Evolutionary conservation across 2,797 vertebrate species (phyloP).

Genomic region (Ispidina lecontei): DNA sequence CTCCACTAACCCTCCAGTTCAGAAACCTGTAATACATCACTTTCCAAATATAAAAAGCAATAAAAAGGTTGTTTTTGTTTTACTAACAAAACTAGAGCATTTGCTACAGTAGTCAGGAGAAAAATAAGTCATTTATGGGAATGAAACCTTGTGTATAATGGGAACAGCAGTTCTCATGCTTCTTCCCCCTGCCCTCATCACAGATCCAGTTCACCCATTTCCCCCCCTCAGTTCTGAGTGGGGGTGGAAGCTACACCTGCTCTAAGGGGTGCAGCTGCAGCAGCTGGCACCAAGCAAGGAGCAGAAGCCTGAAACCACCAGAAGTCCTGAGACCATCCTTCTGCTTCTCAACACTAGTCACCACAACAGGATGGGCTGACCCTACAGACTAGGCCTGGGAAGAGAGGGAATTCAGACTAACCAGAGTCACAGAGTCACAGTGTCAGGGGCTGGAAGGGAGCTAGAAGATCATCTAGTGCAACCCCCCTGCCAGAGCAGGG

Average conservation of each 20-base stretch:
- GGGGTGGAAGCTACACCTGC: slow-evolving; percentile 33
- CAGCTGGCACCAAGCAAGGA: not conserved
- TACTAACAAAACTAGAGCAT: slow-evolving; percentile 52
- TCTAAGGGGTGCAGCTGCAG: slow-evolving; percentile 46
- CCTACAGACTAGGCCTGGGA: not conserved
- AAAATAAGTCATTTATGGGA: slow-evolving; percentile 14
- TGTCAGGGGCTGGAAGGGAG: no score
- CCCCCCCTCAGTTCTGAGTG: not conserved
- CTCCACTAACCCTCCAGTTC: slow-evolving; percentile 33
- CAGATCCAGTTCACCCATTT: not conserved
- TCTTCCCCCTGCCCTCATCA: not conserved
- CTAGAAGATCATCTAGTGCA: no score
- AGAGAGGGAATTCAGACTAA: not conserved
- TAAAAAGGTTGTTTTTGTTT: slow-evolving; percentile 62
- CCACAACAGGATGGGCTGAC: not conserved
- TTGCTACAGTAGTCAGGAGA: slow-evolving; percentile 48
- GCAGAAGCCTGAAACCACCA: not conserved
- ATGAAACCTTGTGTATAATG: not conserved
- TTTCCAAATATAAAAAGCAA: slow-evolving; percentile 52
- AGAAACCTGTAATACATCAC: slow-evolving; percentile 59
- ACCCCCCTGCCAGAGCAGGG: no score
- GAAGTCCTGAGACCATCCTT: not conserved
- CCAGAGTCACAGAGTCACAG: no score
- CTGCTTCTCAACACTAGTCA: not conserved
- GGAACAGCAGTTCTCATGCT: slow-evolving; percentile 43